A percentile compares a stretch with the other conserved stretches of the same genome.
These are phyloP conservation scores for Pardosa pseudoannulata DNA, from an alignment of 2,888 invertebrate genomes.

Conservation along the genomic window DNA sequence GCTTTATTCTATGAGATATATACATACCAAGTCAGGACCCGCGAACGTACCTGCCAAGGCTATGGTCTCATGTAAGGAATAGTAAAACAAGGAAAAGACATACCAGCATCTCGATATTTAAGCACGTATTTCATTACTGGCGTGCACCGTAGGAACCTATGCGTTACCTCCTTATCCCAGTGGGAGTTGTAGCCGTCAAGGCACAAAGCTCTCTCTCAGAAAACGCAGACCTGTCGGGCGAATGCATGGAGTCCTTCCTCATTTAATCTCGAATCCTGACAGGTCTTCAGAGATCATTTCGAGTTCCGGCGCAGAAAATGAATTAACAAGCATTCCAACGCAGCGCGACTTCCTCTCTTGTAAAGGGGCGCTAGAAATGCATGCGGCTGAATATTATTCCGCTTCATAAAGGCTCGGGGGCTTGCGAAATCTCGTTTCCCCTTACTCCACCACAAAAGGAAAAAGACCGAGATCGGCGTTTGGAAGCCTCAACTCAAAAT, in stretches of 20 bases:
- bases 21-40: too few relatives aligned
- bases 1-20: too few relatives aligned
- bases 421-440: too few relatives aligned
- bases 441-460: too few relatives aligned
- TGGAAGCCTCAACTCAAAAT: too few relatives aligned
- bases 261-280: background rate
- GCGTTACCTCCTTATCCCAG: background rate
- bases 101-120: background rate
- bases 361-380: background rate
- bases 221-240: background rate
- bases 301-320: background rate
- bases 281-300: background rate
- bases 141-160: background rate
- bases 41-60: too few relatives aligned
- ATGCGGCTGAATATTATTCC: background rate
- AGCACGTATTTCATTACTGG: background rate
- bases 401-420: too few relatives aligned
- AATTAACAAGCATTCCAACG: slow-evolving; percentile 11
- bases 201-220: background rate
- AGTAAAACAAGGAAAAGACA: too few relatives aligned
- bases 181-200: background rate
- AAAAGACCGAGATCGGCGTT: too few relatives aligned
- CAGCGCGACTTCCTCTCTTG: background rate
- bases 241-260: background rate
- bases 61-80: too few relatives aligned